A percentile compares a stretch with the other conserved stretches of the same genome.
Conservation (phyloP, 1,140 invertebrate genomes). For the Chrysoperla carnea region DNA sequence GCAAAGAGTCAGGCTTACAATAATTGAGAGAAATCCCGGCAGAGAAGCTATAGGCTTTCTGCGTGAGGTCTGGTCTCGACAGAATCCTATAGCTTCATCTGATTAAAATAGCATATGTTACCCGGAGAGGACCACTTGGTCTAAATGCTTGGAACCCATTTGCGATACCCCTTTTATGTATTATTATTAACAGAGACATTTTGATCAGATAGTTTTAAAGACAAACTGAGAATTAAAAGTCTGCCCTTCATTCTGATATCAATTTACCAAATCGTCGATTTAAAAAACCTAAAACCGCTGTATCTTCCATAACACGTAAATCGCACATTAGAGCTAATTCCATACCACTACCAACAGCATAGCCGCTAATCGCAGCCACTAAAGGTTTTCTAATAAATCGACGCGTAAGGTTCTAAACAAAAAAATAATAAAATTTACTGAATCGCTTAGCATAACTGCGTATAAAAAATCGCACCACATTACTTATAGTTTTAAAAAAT, state of each 20-base stretch:
- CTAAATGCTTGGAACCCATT: too few species aligned
- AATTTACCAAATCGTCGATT: slow-evolving; percentile 62
- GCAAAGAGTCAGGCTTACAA: too few species aligned
- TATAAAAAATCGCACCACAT: slow-evolving; percentile 10
- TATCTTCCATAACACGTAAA: slow-evolving; percentile 69
- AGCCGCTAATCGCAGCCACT: slow-evolving; percentile 71
- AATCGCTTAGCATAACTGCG: not conserved
- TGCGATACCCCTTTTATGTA: too few species aligned
- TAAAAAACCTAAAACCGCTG: slow-evolving; percentile 63
- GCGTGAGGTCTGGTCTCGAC: too few species aligned
- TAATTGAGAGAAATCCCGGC: too few species aligned
- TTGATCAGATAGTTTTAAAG: too few species aligned
- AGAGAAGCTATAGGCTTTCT: too few species aligned
- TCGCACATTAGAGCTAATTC: slow-evolving; percentile 85
- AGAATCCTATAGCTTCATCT: too few species aligned
- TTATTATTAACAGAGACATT: too few species aligned
- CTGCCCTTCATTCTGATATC: not conserved
- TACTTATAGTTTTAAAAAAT: slow-evolving; percentile 15
- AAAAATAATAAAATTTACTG: not conserved
- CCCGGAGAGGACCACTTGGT: too few species aligned
- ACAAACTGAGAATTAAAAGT: too few species aligned
- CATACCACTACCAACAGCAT: slow-evolving; percentile 73
- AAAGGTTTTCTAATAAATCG: slow-evolving; percentile 62
- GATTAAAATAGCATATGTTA: too few species aligned
- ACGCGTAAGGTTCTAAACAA: slow-evolving; percentile 35